A percentile compares a stretch with the other conserved stretches of the same genome.
These are phyloP conservation scores for Agelaius phoeniceus DNA, from an alignment of 2,113 vertebrate genomes.

Conservation along the genomic window DNA sequence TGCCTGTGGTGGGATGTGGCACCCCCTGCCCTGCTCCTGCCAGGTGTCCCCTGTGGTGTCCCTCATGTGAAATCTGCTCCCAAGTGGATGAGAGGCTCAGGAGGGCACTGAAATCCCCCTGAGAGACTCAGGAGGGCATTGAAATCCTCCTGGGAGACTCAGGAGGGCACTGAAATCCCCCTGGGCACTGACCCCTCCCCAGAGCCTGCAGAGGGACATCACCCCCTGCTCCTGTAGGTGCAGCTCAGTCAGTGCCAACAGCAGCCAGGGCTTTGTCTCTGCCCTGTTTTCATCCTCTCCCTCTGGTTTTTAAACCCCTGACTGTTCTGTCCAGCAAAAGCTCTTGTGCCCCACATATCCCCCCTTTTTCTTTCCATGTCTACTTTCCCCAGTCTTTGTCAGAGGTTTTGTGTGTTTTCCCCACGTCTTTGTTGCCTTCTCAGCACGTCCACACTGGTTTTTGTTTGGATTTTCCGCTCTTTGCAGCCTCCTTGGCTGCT, in stretches of 20 bases:
- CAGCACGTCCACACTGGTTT: neutral
- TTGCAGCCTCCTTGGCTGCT: neutral
- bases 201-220: neutral
- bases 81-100: neutral
- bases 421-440: neutral
- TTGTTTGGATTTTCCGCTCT: neutral
- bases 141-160: neutral
- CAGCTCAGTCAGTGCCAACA: neutral
- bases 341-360: neutral
- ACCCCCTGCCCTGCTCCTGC: neutral
- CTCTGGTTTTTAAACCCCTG: neutral
- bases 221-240: neutral
- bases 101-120: neutral
- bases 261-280: neutral
- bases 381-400: neutral
- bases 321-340: neutral
- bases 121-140: neutral
- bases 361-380: neutral
- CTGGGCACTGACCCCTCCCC: neutral
- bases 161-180: neutral
- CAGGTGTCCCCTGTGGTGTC: neutral
- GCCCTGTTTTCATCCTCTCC: neutral
- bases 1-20: fast-evolving
- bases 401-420: neutral
- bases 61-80: neutral